A percentile compares a stretch with the other conserved stretches of the same genome.
These are phyloP conservation scores for Hirudinaria manillensis DNA, from an alignment of 2,888 invertebrate species.

Conservation along the genomic window DNA sequence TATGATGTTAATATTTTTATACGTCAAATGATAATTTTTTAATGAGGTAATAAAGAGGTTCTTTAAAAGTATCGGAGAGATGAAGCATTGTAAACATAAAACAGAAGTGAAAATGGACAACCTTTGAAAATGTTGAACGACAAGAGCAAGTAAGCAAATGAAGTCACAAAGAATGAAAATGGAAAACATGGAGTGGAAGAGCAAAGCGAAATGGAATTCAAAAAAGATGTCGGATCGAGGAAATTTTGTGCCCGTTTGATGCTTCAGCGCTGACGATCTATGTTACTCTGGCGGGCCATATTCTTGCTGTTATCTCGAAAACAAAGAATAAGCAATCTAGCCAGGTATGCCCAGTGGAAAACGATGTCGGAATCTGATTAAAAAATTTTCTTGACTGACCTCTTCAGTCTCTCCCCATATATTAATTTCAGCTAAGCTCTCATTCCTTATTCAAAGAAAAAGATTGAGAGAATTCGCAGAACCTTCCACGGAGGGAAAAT, in stretches of 20 bases:
- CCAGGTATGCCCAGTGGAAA: constrained; percentile 5
- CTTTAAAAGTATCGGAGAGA: no score
- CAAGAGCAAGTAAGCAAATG: no score
- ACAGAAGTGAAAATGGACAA: no score
- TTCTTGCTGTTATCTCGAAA: constrained; percentile 13
- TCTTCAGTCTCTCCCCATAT: not conserved
- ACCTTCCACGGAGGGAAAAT: no score
- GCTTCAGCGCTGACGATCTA: constrained; percentile 14
- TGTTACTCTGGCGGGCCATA: constrained; percentile 2
- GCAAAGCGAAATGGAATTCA: not conserved
- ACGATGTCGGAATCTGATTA: constrained; percentile 4
- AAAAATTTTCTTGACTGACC: not conserved
- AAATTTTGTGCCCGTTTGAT: constrained; percentile 16
- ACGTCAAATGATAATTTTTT: no score
- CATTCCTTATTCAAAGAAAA: no score
- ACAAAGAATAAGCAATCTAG: constrained; percentile 16
- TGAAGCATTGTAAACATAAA: no score
- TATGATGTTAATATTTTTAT: no score
- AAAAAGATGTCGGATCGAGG: not conserved
- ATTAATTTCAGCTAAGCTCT: not conserved
- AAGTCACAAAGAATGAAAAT: no score
- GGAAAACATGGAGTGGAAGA: not conserved
- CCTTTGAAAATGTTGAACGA: no score
- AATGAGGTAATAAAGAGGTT: no score
- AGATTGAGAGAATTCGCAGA: no score